Base-by-base conservation (phyloP, 2,888 invertebrate genomes). In the Acrocera orbiculus region DNA sequence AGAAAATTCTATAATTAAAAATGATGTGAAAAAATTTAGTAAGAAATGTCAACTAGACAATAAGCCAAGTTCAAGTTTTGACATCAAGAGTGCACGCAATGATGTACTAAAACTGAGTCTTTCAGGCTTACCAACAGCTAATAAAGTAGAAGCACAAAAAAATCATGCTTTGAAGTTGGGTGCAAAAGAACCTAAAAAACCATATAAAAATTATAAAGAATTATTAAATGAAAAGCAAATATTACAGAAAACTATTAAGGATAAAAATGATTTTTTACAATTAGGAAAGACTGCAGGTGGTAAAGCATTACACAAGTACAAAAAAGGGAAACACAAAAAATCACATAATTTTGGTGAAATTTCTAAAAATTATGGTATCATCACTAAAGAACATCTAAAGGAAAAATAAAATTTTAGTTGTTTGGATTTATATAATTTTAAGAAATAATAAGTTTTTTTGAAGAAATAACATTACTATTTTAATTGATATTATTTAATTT, bases 21-120 rank as follows among this genome's bases (percentile, higher is more conserved):
- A n/a, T n/a, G n/a, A n/a, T n/a, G n/a, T n/a, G n/a, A n/a, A n/a
- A n/a, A n/a, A n/a, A n/a, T n/a, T n/a, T n/a, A n/a, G n/a, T n/a
- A n/a, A n/a, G n/a, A n/a, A n/a, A n/a, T n/a, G n/a, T n/a, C n/a
- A n/a, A n/a, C n/a, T n/a, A n/a, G n/a, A n/a, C n/a, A n/a, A n/a
- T n/a, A n/a, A n/a, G n/a, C n/a, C n/a, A 4, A 43, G 42, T 11
- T 36, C 43, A 3, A 72, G 74, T 47, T 62, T 78, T 40, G 76
- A 81, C 45, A 70, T 89, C 47, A 81, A 80, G 46, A 71, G 65
- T 47, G 75, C 79, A 2, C 68, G 81, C 32, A 75, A 77, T 55
- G 89, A 90, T 52, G 70, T 90, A 4, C 70, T 82, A 6, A 83
- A 79, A 50, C 82, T 87, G 56, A 86, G 83, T 20, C 77, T 82